Evolutionary conservation across 2,888 invertebrate species (phyloP).

Genomic region (Drosophila histrio): DNA sequence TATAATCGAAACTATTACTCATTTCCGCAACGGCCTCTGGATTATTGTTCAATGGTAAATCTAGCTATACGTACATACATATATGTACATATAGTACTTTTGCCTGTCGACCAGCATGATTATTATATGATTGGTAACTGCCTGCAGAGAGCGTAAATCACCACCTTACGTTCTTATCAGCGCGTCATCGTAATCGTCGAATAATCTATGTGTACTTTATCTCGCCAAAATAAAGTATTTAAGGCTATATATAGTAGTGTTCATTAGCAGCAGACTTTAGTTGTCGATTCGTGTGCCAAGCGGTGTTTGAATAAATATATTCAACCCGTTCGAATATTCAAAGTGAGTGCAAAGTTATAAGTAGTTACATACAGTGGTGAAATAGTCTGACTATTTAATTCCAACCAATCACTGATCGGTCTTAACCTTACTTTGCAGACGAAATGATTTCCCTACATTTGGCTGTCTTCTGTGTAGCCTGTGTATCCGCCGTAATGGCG

Average conservation of each 20-base stretch:
- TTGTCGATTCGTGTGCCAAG: slow-evolving; percentile 36
- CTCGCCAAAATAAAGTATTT: slow-evolving; percentile 67
- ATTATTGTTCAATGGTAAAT: slow-evolving; percentile 23
- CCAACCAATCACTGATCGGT: neutral
- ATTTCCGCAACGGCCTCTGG: slow-evolving; percentile 9
- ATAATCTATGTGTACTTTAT: slow-evolving; percentile 66
- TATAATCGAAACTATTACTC: slow-evolving; percentile 5
- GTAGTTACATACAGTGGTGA: slow-evolving; percentile 21
- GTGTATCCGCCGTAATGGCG: slow-evolving; percentile 54
- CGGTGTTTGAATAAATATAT: slow-evolving; percentile 13
- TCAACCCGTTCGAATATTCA: slow-evolving; percentile 6
- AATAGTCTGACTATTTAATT: slow-evolving; percentile 11
- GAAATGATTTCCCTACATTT: slow-evolving; percentile 52
- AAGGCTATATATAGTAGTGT: slow-evolving; percentile 58
- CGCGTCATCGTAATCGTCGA: slow-evolving; percentile 46
- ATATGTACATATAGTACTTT: neutral
- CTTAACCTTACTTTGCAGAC: slow-evolving; percentile 24
- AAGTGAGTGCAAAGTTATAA: slow-evolving; percentile 41
- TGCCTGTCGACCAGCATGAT: slow-evolving; percentile 3
- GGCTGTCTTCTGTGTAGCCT: slow-evolving; percentile 54
- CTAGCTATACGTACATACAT: slow-evolving; percentile 19
- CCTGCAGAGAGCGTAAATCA: slow-evolving; percentile 58
- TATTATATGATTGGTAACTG: slow-evolving; percentile 41
- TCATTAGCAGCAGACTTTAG: slow-evolving; percentile 42
- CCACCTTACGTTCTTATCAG: slow-evolving; percentile 51